Evolutionary conservation across 1,140 invertebrate species (phyloP), one percentile per base, ranked within the genome.

Genomic region (Helicoverpa armigera): DNA sequence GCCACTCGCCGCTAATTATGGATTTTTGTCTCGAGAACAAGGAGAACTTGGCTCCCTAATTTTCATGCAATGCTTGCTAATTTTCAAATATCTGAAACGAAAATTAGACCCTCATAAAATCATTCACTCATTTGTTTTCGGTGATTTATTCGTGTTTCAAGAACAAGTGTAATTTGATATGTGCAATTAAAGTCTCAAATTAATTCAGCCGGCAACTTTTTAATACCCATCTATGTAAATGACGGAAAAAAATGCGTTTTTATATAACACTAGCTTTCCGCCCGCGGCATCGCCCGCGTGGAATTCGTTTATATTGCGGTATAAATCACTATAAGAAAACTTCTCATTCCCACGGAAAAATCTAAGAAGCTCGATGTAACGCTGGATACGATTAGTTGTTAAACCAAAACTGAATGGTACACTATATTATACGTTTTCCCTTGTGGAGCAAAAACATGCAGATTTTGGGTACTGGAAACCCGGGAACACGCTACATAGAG

Each of bases 1-100:
- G 82, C 78, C 60, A 82, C 72, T 85, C 78, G 61, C 79, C 72
- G 60, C 74, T 85, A 83, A 86, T 88, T 88, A 80, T 48, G 61
- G 78, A 84, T 87, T 83, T 83, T 83, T 81, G 61, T 76, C 13
- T 51, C 73, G 9, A 56, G 16, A 18, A 78, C 29, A 48, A 79
- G 63, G 53, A 50, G 63, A 58, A 79, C 29, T 79, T 67, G 18
- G 7, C 48, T 23, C 48, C 35, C 35, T 35, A 69, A 78, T 78
- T 69, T 79, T 58, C 31, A 43, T 70, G 65, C 63, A 43, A 70
- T 58, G 51, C 63, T 70, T 23, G 54, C 76, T 79, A 79, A 69
- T 79, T 56, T 31, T 11, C n/a, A 77, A 48, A 35, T 12, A 53
- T 12, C 51, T 31, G 18, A 65, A 61, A 75, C 3, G 54, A 48